Base-by-base conservation (phyloP, 2,113 vertebrate genomes). In the Charadrius vociferus region DNA sequence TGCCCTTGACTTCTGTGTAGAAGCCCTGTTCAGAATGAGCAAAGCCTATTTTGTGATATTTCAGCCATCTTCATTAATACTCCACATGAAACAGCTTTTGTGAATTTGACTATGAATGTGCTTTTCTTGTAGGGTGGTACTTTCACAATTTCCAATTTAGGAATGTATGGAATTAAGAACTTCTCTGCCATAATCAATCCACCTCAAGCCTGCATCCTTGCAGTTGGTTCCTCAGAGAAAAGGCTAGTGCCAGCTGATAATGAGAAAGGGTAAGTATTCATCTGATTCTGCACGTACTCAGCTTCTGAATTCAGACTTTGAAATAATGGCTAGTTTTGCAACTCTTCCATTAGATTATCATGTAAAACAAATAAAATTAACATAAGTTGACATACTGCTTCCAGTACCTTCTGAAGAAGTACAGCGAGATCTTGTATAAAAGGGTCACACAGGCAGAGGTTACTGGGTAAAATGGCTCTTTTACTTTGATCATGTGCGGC, bases 161-260 rank as follows among this genome's bases (percentile, higher is more conserved):
- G 99, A 75, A 99, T 99, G 99, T 99, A 99, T 96, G 99, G 99
- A n/a, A 97, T 99, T 98, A 99, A 99, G 98, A 99, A 99, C 95
- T 99, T 99, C 97, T 99, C 99, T 11, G 99, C 99, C 18, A 99
- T 99, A 62, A 99, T 99, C 97, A 99, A 99, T 95, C 99, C 99
- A 65, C 99, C 99, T 87, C 99, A 99, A 96, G 98, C 99, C 59
- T 99, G 99, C 92, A 99, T 99, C 98, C 98, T 99, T 63, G 99
- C 99, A 47, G 97, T 99, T 49, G 99, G 99, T 43, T 98, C 99
- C 81, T 99, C 99, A 12, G 99, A 99, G 94, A 98, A 99, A 84
- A 98, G 98, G 52, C 97, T 99, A 29, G 95, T 99, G 91, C 99
- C 99, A 63, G 99, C 99, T 86, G 99, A 99, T 67, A 99, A 99